Base-by-base conservation (phyloP, 1,140 invertebrate species). In the Drosophila miranda region DNA sequence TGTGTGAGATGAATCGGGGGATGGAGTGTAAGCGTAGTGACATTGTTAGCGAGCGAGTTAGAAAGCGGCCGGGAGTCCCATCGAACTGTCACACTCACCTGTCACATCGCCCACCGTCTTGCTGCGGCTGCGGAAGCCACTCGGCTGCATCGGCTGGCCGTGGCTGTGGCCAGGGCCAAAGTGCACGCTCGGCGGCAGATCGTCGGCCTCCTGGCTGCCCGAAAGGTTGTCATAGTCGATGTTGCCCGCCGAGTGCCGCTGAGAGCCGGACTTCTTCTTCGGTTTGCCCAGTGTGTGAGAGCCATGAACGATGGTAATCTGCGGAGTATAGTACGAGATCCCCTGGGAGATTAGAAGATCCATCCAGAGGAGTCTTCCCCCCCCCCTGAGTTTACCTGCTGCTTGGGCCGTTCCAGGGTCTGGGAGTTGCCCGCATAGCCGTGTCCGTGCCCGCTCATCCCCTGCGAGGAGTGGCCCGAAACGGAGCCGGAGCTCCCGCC, bases 201-300 rank as follows among this genome's bases (percentile, higher is more conserved):
- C 91, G 64, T 92, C 91, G 5, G 84, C 89, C 52, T 91, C 92
- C 30, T 93, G 92, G 79, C 93, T 93, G 72, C 93, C 93, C 7
- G 94, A 94, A 48, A 95, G 89, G 89, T 95, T 94, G 86, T 97
- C 96, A 61, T 96, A 95, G 87, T 97, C 96, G 52, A 98, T 95
- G 76, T 96, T 95, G 43, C 96, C 96, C 61, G 97, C 96, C 41
- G 97, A 98, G 86, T 98, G 95, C 55, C 97, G 93, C 82, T 98
- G 97, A 50, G 94, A 95, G 73, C 95, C 94, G 30, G 95, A 95
- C 44, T 94, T 93, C 73, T 94, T 93, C 79, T 95, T 95, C 2
- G 95, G 94, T 79, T 95, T 96, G 28, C 94, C 94, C 56, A 96
- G 91, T 9, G 94, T 95, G 75, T 95, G 94, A 3, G 94, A 95